Conservation (phyloP, 2,888 invertebrate species). For the Clistopyga incitator region DNA sequence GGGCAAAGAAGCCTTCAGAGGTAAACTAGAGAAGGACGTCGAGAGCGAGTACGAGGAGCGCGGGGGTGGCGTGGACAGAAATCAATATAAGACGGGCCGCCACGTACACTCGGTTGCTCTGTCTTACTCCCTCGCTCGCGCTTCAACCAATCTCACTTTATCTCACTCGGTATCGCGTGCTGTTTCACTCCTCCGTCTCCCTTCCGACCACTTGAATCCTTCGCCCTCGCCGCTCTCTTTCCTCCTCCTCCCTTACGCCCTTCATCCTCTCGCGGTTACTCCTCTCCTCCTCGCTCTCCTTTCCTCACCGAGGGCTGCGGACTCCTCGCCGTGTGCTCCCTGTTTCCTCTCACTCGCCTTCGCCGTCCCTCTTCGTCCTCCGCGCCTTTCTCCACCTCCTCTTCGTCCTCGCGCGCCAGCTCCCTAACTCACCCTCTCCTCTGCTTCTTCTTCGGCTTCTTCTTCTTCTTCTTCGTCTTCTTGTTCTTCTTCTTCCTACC, state of each 20-base stretch:
- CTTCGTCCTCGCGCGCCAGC: slow-evolving; percentile 48
- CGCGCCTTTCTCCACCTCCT: slow-evolving; percentile 10
- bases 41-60: slow-evolving; percentile 49
- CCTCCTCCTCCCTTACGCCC: slow-evolving; percentile 50
- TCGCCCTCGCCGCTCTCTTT: slow-evolving; percentile 24
- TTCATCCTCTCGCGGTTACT: slow-evolving; percentile 52
- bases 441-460: slow-evolving; percentile 34
- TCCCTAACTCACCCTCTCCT: slow-evolving; percentile 57
- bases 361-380: slow-evolving; percentile 41
- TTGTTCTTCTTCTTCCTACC: slow-evolving; percentile 43
- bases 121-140: slow-evolving; percentile 48
- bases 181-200: slow-evolving; percentile 45
- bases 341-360: slow-evolving; percentile 62
- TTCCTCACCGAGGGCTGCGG: slow-evolving; percentile 46
- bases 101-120: slow-evolving; percentile 72
- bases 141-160: slow-evolving; percentile 24
- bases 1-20: slow-evolving; percentile 62
- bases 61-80: slow-evolving; percentile 83
- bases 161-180: slow-evolving; percentile 26
- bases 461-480: slow-evolving; percentile 15
- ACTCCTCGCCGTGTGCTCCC: slow-evolving; percentile 63
- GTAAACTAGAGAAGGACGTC: slow-evolving; percentile 59
- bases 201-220: slow-evolving; percentile 21
- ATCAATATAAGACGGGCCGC: slow-evolving; percentile 84
- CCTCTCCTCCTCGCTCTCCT: slow-evolving; percentile 48